phyloP scores from a whole-genome alignment of 1,140 invertebrate species.

The Cyclargus thomasi region DNA sequence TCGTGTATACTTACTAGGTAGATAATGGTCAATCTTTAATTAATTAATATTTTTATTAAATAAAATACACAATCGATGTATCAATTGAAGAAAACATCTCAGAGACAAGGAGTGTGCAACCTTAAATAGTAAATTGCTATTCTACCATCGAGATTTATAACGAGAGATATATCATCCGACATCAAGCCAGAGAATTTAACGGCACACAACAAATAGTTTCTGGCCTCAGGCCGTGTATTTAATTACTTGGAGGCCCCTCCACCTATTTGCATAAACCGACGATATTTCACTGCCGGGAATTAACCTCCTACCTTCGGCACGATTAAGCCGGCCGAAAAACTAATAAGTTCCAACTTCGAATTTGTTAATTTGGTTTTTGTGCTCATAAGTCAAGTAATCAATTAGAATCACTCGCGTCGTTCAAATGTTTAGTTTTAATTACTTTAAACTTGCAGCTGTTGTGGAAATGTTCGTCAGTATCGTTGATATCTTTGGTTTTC shows the following conservation, averaged over 20 bases:
- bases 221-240: constrained; percentile 55
- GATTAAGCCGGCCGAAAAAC: constrained; percentile 53
- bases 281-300: constrained; percentile 67
- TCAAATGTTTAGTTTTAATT: constrained; percentile 10
- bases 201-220: constrained; percentile 41
- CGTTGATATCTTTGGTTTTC: no score
- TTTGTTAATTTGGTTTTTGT: constrained; percentile 33
- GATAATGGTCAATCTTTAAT: no score
- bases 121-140: constrained; percentile 9
- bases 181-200: background rate
- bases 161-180: background rate
- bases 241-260: constrained; percentile 60
- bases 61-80: no score
- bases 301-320: constrained; percentile 58
- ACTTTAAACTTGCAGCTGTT: background rate
- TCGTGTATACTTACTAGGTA: no score
- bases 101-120: no score
- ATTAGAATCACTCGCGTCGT: constrained; percentile 52
- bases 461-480: no score
- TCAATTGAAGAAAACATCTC: background rate
- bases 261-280: constrained; percentile 68
- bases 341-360: constrained; percentile 45
- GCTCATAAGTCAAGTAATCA: constrained; percentile 42
- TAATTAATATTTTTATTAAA: no score
- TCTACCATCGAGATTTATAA: constrained; percentile 17